A percentile compares a stretch with the other conserved stretches of the same genome.
phyloP scores from a whole-genome alignment of 1,140 invertebrate species.

The Drosophila repleta region DNA sequence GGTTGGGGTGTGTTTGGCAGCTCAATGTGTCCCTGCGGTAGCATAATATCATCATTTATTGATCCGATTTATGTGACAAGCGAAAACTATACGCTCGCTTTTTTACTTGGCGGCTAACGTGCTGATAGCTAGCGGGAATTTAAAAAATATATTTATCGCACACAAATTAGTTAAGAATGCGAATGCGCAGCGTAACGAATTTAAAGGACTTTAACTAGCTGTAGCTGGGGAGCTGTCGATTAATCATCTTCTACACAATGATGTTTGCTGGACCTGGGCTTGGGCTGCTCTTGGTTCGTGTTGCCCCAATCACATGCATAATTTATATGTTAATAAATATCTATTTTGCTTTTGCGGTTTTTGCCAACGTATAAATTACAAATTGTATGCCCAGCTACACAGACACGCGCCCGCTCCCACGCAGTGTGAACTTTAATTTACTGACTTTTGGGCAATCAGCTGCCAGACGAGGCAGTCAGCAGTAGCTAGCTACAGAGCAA shows the following conservation, averaged over 20 bases:
- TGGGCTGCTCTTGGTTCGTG: constrained; percentile 16
- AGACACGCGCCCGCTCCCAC: constrained; percentile 16
- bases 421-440: constrained; percentile 77
- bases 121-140: background rate
- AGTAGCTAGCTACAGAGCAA: constrained; percentile 3
- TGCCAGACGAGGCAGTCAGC: constrained; percentile 51
- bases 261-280: constrained; percentile 7
- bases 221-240: background rate
- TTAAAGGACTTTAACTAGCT: constrained; percentile 34
- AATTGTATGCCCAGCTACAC: constrained; percentile 61
- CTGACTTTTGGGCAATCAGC: constrained; percentile 80
- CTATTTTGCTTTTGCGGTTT: constrained; percentile 80
- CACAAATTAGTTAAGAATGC: constrained; percentile 42
- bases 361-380: constrained; percentile 78
- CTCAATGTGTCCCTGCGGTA: constrained; percentile 79
- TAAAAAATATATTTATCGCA: constrained; percentile 3
- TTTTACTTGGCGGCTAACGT: constrained; percentile 44
- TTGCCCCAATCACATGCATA: constrained; percentile 73
- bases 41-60: constrained; percentile 83
- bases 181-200: background rate
- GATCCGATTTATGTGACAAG: constrained; percentile 82
- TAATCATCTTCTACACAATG: constrained; percentile 51
- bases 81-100: constrained; percentile 70
- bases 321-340: constrained; percentile 82
- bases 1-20: constrained; percentile 53